Evolutionary conservation across 2,113 vertebrate species (phyloP).

Genomic region (Gorsachius goisagi): DNA sequence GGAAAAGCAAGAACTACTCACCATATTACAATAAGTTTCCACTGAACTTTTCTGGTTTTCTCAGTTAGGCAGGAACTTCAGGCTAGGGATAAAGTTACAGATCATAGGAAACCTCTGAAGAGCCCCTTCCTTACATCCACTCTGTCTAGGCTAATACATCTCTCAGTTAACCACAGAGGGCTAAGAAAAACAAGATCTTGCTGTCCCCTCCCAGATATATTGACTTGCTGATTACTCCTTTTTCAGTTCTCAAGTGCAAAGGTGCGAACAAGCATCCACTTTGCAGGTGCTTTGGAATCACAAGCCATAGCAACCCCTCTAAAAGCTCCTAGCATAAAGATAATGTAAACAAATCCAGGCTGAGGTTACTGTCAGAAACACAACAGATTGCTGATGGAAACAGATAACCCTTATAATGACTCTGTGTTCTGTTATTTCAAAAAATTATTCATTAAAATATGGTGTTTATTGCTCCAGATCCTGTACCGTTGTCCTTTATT

Average conservation of each 20-base stretch:
- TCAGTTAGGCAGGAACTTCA: neutral
- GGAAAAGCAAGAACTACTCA: neutral
- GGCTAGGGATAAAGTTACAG: neutral
- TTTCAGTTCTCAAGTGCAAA: neutral
- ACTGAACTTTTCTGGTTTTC: neutral
- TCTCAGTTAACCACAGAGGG: accelerated
- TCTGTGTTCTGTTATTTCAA: neutral
- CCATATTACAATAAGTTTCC: neutral
- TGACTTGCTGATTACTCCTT: neutral
- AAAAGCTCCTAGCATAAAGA: neutral
- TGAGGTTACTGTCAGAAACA: neutral
- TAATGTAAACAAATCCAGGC: neutral
- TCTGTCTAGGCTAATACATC: neutral
- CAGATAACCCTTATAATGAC: neutral
- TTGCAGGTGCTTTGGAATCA: neutral
- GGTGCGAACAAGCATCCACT: neutral
- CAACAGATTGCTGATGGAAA: constrained; percentile 22
- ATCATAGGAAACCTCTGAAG: neutral
- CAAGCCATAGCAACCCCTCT: neutral
- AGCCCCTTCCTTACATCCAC: accelerated
- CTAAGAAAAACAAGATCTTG: accelerated
- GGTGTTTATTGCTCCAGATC: neutral
- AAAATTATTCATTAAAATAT: constrained; percentile 31
- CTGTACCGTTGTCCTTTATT: constrained; percentile 1
- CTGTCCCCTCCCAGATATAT: neutral